Evolutionary conservation across 2,888 invertebrate species (phyloP).

Genomic region (Timema cristinae): DNA sequence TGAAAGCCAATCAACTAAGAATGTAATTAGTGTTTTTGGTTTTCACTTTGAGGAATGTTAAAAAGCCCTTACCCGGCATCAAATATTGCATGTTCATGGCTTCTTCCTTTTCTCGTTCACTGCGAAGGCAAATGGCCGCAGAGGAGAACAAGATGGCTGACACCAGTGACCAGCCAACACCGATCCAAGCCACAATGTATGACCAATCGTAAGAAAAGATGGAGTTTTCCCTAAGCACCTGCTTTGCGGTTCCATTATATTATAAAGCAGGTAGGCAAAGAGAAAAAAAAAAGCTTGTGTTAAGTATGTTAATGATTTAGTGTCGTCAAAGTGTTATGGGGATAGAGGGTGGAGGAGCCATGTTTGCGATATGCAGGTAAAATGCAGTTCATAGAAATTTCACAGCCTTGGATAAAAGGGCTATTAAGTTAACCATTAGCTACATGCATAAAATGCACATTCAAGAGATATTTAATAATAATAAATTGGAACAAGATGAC

Average conservation of each 20-base stretch:
- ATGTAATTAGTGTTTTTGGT: no score
- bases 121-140: constrained; percentile 90
- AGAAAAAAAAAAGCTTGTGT: constrained; percentile 29
- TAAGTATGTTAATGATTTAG: not conserved
- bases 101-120: constrained; percentile 90
- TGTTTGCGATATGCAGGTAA: no score
- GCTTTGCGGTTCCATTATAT: constrained; percentile 40
- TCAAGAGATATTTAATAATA: no score
- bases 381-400: no score
- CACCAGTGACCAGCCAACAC: constrained; percentile 86
- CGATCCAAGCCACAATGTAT: constrained; percentile 95
- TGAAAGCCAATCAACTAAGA: no score
- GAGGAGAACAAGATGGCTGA: constrained; percentile 90
- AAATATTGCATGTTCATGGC: constrained; percentile 96
- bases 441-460: no score
- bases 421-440: no score
- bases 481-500: no score
- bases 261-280: constrained; percentile 31
- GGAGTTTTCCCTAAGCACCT: constrained; percentile 83
- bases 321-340: no score
- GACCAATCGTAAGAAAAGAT: constrained; percentile 93
- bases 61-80: constrained; percentile 75
- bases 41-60: no score
- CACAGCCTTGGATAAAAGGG: no score
- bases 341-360: no score